Evolutionary conservation across 2,113 vertebrate genomes (phyloP), one percentile per base, ranked within the genome.

Genomic region (Aegithalos caudatus): DNA sequence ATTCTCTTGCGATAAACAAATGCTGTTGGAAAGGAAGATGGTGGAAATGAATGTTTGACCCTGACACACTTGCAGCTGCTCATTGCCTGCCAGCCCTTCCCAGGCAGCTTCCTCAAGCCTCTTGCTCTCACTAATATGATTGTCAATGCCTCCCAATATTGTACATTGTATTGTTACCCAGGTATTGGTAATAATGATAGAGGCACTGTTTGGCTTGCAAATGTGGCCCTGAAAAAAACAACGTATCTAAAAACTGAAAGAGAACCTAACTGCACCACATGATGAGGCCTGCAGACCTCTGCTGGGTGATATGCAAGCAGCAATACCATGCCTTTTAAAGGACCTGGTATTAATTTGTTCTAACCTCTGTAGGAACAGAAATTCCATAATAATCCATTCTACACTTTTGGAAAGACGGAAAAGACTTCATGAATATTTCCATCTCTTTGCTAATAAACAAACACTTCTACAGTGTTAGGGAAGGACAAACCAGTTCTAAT

Each of bases 381-480:
- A 66, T 50, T 50, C 21, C 15, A 0, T 38, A 35, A 42, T 11
- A 77, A 66, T 50, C 27, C 9, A 24, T 51, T 73, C 14, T 47
- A 18, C 33, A 12, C 24, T 53, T 78, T 71, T 11, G 31, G 23
- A 17, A 78, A 54, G 35, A 51, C 23, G 19, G 40, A 69, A 81
- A 57, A 50, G 53, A 50, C 6, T 58, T 31, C 0, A 0, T 35
- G 8, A 42, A 42, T 48, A 40, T 1, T 2, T 54, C 25, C 35
- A 33, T 20, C 3, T 24, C 8, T 5, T 42, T 74, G 9, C 16
- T 47, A 87, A 60, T 54, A 12, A 12, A 54, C 8, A 21, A 47
- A 11, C 4, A 33, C 24, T 82, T 71, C 16, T 37, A 19, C 8
- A 15, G 12, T 38, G 38, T 14, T 51, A 44, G 25, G 14, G 22